Conservation (phyloP, 1,140 invertebrate genomes). For the Spodoptera frugiperda region DNA sequence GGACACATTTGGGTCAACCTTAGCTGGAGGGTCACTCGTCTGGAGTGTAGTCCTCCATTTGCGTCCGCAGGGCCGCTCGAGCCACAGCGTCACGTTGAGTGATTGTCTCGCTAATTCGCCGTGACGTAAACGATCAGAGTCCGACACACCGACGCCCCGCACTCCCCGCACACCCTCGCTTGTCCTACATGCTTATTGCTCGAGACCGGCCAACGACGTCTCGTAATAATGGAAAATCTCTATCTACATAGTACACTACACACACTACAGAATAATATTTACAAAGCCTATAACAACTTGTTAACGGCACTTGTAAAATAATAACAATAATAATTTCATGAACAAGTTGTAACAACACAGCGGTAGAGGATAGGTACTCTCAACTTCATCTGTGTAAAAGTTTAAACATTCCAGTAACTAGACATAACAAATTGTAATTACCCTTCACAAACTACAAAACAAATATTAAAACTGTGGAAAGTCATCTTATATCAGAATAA, state of each 20-base stretch:
- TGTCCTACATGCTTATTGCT: conserved; percentile 39
- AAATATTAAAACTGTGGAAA: conserved; percentile 22
- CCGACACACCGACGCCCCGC: conserved; percentile 42
- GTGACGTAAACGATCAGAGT: conserved; percentile 58
- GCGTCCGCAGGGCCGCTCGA: conserved; percentile 55
- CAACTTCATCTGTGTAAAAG: conserved; percentile 17
- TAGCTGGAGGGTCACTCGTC: conserved; percentile 61
- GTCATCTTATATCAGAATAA: conserved; percentile 37
- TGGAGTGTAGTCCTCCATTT: conserved; percentile 67
- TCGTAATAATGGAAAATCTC: conserved; percentile 19
- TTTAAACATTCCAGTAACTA: conserved; percentile 3
- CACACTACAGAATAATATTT: neutral
- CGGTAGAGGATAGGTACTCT: neutral
- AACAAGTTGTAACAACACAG: neutral
- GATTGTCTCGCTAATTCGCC: conserved; percentile 72
- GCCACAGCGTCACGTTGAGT: conserved; percentile 63
- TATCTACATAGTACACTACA: conserved; percentile 1
- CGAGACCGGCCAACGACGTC: conserved; percentile 27
- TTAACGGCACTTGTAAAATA: neutral
- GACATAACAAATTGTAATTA: conserved; percentile 21
- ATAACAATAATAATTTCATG: conserved; percentile 5
- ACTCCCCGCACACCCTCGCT: conserved; percentile 1
- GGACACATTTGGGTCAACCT: conserved; percentile 57
- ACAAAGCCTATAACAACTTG: neutral
- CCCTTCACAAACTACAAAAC: neutral